These are phyloP conservation scores for Capitella teleta DNA, from an alignment of 1,140 invertebrate species.

Conservation along the genomic window DNA sequence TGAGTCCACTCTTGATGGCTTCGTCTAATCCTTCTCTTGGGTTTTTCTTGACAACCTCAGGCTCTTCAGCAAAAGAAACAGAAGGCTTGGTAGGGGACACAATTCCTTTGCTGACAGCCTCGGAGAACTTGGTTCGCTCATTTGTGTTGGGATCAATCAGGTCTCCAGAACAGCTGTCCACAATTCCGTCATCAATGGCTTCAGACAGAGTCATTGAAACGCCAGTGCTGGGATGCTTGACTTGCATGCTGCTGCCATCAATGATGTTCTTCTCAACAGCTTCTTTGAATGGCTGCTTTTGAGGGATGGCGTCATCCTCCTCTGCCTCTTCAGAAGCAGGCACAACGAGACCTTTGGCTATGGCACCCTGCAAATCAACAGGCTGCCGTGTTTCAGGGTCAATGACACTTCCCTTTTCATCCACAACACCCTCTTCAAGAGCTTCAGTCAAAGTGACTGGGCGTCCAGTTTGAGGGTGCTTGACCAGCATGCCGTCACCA, in stretches of 20 bases:
- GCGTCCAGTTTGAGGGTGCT: constrained; percentile 3
- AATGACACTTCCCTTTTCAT: constrained; percentile 57
- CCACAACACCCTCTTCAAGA: constrained; percentile 18
- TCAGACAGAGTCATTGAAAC: background rate
- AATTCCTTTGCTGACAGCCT: constrained; percentile 58
- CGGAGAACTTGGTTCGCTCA: constrained; percentile 15
- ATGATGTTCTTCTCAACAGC: constrained; percentile 29
- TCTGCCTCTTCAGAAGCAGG: no score
- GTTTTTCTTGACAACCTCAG: no score
- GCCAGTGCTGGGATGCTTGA: constrained; percentile 2
- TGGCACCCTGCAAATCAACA: no score
- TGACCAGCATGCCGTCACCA: constrained; percentile 22
- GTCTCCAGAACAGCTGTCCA: background rate
- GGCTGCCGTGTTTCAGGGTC: constrained; percentile 17
- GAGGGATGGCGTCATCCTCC: no score
- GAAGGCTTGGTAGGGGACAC: constrained; percentile 56
- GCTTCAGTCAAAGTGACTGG: background rate
- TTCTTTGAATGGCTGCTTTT: no score
- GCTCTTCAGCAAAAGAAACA: background rate
- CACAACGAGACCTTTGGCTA: no score
- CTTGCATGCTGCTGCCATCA: constrained; percentile 22
- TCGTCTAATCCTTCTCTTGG: no score
- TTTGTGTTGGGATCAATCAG: constrained; percentile 48
- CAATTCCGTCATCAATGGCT: background rate
- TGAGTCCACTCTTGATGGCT: no score